Base-by-base conservation (phyloP, 2,113 vertebrate genomes). In the Cinclus mexicanus region DNA sequence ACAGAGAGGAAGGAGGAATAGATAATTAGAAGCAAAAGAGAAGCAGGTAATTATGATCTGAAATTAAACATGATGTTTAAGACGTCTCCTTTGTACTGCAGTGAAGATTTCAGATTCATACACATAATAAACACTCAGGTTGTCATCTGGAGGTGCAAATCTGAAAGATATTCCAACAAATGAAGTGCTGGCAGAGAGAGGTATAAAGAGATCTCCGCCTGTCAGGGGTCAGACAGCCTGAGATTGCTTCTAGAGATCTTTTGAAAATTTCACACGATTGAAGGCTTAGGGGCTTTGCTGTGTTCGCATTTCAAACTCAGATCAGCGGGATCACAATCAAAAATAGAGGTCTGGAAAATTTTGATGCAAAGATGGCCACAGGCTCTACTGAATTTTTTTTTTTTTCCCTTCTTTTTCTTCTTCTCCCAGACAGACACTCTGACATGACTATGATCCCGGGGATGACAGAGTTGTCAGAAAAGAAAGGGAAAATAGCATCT, bases 231-330 rank as follows among this genome's bases (percentile, higher is more conserved):
- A 99, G 98, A 97, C 98, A 98, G 98, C 97, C 98, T 98, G 98
- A 99, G 98, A 99, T 99, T 99, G 99, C 99, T 99, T 99, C 98
- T 98, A 98, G 98, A 99, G 98, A 98, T 99, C 98, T 99, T 99
- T 99, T 98, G 98, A 98, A 99, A 99, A 99, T 99, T 98, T 99
- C 98, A 99, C 98, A 99, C 98, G 98, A 99, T 99, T 99, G 99
- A 98, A 99, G 99, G 98, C 98, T 99, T 99, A 98, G 98, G 97
- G 97, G 98, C 98, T 99, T 98, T 98, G 97, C 98, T 98, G 98
- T 96, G 97, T 98, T 98, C 98, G 98, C 98, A 98, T 99, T 99
- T 99, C 99, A 99, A 98, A 98, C 98, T 98, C 98, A 99, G 98
- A 99, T 99, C 98, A 99, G 98, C 98, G 97, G 98, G 98, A 98